A percentile compares a stretch with the other conserved stretches of the same genome.
phyloP scores from a whole-genome alignment of 2,888 invertebrate genomes.

The Polyploca ridens region DNA sequence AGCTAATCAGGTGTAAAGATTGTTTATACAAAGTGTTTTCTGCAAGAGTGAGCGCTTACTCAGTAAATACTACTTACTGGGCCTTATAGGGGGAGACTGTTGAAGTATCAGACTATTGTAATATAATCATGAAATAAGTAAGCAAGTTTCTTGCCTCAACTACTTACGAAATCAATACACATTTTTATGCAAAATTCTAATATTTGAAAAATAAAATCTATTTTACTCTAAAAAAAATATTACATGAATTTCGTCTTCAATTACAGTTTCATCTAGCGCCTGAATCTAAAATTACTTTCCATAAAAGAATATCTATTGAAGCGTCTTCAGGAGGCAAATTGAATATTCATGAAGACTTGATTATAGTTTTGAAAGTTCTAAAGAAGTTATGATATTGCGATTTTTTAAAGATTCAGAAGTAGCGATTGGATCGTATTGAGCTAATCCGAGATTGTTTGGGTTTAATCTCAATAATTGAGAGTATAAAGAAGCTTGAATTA shows the following conservation, averaged over 20 bases:
- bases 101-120: too few species aligned
- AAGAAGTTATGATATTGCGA: not conserved
- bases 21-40: too few species aligned
- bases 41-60: too few species aligned
- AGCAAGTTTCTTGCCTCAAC: too few species aligned
- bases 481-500: not conserved
- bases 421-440: not conserved
- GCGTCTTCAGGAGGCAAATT: constrained; percentile 14
- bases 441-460: not conserved
- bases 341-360: constrained; percentile 8
- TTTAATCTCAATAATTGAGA: not conserved
- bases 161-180: too few species aligned
- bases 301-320: constrained; percentile 25
- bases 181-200: too few species aligned
- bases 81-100: too few species aligned
- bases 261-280: not conserved
- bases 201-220: too few species aligned
- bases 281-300: constrained; percentile 20
- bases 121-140: too few species aligned
- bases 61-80: too few species aligned
- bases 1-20: too few species aligned
- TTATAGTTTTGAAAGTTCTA: not conserved
- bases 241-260: not conserved
- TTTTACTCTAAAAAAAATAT: not conserved
- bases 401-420: not conserved